These are phyloP conservation scores for Rhea americana DNA, from an alignment of 2,113 vertebrate genomes.

Conservation along the genomic window DNA sequence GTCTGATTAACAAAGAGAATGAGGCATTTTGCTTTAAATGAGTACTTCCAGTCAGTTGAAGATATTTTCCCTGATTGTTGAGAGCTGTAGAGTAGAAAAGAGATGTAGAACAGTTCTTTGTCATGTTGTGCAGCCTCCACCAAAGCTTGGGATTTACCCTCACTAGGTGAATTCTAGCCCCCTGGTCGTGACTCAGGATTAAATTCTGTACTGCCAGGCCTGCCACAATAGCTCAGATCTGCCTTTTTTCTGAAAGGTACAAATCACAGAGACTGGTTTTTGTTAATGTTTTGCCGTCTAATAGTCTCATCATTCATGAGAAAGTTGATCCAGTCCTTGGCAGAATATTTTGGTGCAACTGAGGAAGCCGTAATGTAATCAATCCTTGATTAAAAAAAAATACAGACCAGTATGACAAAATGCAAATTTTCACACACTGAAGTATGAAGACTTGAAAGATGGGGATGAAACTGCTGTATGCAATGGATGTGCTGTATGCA, in stretches of 20 bases:
- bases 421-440: not conserved
- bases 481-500: no score
- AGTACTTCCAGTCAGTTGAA: not conserved
- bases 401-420: not conserved
- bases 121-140: not conserved
- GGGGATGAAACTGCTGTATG: not conserved
- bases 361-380: not conserved
- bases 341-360: not conserved
- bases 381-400: not conserved
- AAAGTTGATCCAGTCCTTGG: not conserved
- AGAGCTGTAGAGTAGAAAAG: not conserved
- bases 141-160: not conserved
- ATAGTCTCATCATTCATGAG: not conserved
- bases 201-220: not conserved
- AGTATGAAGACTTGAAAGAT: not conserved
- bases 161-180: not conserved
- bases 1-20: not conserved
- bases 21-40: not conserved
- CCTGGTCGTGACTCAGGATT: not conserved
- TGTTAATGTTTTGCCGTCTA: not conserved
- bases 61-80: not conserved
- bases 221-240: not conserved
- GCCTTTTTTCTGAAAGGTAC: not conserved
- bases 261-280: not conserved
- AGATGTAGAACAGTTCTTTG: not conserved